Conservation (phyloP, 2,888 invertebrate genomes). For the Epirrita christyi region DNA sequence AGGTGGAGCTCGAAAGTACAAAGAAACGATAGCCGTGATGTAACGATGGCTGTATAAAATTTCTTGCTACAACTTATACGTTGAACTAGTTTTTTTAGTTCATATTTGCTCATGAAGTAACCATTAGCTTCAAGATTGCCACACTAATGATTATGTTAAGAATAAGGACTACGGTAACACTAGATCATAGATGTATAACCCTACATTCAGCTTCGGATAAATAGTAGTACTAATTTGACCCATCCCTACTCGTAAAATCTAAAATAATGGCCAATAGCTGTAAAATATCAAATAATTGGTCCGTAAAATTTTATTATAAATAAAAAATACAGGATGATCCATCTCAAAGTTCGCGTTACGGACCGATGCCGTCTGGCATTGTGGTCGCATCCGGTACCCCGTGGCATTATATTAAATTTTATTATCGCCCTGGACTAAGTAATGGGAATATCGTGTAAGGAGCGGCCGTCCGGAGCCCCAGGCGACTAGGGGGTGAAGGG, state of each 20-base stretch:
- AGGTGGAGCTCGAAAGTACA: not conserved
- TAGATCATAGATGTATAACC: no score
- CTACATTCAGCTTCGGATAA: not conserved
- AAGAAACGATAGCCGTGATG: not conserved
- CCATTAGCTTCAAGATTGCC: no score
- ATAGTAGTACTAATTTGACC: conserved; percentile 3
- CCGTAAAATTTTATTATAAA: conserved; percentile 32
- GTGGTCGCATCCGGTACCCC: conserved; percentile 77
- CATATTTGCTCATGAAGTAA: no score
- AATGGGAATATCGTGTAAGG: conserved; percentile 86
- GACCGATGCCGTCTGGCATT: conserved; percentile 58
- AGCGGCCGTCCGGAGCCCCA: conserved; percentile 76
- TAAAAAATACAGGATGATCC: conserved; percentile 44
- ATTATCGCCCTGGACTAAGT: conserved; percentile 84
- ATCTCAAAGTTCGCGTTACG: conserved; percentile 38
- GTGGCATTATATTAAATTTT: conserved; percentile 84
- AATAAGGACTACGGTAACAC: no score
- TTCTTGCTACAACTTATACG: no score
- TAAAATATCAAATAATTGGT: conserved; percentile 19
- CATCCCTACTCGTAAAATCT: not conserved
- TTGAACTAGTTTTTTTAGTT: no score
- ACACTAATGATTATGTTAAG: no score
- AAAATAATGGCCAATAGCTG: conserved; percentile 9
- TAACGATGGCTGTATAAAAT: not conserved
- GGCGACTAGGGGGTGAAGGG: conserved; percentile 59